Evolutionary conservation across 2,797 vertebrate species (phyloP).

Genomic region (Hafferia zeledoni): DNA sequence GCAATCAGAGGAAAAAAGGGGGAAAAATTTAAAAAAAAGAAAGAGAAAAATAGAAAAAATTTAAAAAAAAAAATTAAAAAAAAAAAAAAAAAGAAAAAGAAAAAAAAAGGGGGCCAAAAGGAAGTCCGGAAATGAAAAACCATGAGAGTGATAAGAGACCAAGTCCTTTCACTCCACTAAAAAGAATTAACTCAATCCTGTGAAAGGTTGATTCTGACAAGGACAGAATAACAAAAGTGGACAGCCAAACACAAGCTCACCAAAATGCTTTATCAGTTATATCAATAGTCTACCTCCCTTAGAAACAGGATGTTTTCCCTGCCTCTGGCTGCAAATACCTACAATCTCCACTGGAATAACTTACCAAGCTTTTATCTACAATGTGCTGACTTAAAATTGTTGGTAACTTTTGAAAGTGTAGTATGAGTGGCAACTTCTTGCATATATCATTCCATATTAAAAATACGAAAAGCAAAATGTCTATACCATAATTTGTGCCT

Average conservation of each 20-base stretch:
- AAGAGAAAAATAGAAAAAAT: background rate
- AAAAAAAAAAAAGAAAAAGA: background rate
- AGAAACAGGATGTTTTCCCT: background rate
- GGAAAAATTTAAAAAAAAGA: background rate
- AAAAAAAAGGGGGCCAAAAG: background rate
- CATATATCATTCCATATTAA: background rate
- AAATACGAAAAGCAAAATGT: background rate
- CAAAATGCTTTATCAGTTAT: background rate
- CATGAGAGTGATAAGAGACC: background rate
- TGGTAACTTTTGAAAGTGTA: background rate
- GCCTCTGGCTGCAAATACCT: background rate
- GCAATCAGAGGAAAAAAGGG: background rate
- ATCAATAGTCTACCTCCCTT: background rate
- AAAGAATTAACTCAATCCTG: background rate
- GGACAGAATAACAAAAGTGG: background rate
- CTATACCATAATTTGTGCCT: background rate
- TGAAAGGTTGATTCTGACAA: background rate
- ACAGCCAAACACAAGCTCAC: background rate
- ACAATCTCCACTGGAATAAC: background rate
- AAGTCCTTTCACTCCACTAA: background rate
- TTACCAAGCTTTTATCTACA: background rate
- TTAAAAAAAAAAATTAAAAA: no score
- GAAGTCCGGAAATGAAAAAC: slow-evolving; percentile 18
- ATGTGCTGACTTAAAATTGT: background rate
- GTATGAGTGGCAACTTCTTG: background rate